Base-by-base conservation (phyloP, 1,140 invertebrate genomes). In the Dinoponera quadriceps region DNA sequence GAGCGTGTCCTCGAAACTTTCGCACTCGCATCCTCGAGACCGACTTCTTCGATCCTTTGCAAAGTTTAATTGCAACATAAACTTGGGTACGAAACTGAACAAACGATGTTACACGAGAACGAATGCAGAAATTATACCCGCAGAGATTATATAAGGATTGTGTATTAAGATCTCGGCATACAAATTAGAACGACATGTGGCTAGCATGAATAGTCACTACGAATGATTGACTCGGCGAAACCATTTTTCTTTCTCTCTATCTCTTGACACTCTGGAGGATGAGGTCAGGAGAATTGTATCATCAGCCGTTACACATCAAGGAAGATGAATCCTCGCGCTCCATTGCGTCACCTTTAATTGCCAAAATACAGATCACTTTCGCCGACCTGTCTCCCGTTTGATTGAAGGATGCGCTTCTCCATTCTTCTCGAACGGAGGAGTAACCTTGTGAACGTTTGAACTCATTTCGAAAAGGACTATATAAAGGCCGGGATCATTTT, bases 291-390 rank as follows among this genome's bases (percentile, higher is more conserved):
- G n/a, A 69, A 57, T 68, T 44, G 29, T 80, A 57, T 80, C 2
- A 44, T 57, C 51, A 20, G 22, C 2, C 16, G 7, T 14, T 16
- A 2, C 14, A 44, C 3, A n/a, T 16, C 22, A 22, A 57, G 13
- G 22, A 77, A 4, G n/a, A 57, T 57, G 9, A 57, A 20, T 33
- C 13, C 14, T 57, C 18, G 65, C 18, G 65, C 54, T 71, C 69
- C 20, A 33, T 77, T 38, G 20, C 48, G 25, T 27, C 16, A 78
- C 25, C 25, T 2, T 68, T 78, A 68, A 78, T 71, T 80, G 33
- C 65, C 66, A n/a, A 80, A 80, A 80, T 59, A 80, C 18, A 55
- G n/a, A 69, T 71, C 25, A 48, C 38, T 65, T 59, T 80, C 75
- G 63, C 33, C 33, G 3, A n/a, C 38, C 2, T 69, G 57, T 71